Conservation (phyloP, 1,140 invertebrate genomes). For the Bathynomus jamesi region DNA sequence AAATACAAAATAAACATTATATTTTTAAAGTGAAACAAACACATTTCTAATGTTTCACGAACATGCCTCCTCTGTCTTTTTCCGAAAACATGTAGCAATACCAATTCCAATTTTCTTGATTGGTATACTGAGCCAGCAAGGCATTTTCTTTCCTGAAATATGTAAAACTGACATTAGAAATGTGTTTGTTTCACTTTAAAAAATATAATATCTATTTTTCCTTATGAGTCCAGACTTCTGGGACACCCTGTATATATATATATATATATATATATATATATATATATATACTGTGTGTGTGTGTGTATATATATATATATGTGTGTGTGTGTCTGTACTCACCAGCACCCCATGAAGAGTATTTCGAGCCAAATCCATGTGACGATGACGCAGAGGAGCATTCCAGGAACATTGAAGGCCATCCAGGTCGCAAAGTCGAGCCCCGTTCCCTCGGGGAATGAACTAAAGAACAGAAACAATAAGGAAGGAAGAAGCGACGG, state of each 20-base stretch:
- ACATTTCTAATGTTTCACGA: too few species aligned
- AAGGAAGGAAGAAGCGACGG: not conserved
- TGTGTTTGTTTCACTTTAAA: too few species aligned
- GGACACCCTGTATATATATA: constrained; percentile 1
- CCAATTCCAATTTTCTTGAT: too few species aligned
- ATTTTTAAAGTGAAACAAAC: too few species aligned
- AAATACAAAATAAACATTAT: too few species aligned
- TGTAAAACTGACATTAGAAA: too few species aligned
- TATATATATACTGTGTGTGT: not conserved
- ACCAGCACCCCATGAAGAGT: constrained; percentile 60
- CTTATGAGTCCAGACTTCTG: too few species aligned
- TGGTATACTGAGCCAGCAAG: too few species aligned
- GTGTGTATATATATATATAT: not conserved
- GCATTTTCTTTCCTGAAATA: too few species aligned
- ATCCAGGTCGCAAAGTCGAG: constrained; percentile 48
- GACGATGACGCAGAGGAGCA: constrained; percentile 61
- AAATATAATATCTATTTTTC: too few species aligned
- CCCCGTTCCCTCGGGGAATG: constrained; percentile 13
- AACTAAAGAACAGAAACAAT: not conserved
- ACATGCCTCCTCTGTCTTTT: too few species aligned
- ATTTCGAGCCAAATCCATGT: constrained; percentile 59
- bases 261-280: constrained; percentile 3
- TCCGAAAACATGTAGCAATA: too few species aligned
- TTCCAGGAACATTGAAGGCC: constrained; percentile 49
- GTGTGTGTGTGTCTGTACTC: not conserved